These are phyloP conservation scores for Pemphigus obesinymphae DNA, from an alignment of 1,140 invertebrate genomes.

Conservation along the genomic window DNA sequence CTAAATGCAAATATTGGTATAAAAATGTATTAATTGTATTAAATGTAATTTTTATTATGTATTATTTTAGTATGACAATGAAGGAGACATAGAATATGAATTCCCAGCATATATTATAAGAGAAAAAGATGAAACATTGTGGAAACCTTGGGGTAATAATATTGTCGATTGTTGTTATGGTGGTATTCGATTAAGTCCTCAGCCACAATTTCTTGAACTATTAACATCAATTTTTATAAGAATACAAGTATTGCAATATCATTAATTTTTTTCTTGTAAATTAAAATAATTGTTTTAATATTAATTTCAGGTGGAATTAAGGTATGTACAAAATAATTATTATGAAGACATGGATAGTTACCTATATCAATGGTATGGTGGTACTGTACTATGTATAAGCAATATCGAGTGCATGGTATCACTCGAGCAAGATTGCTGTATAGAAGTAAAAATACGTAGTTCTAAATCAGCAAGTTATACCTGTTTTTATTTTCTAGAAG, in stretches of 20 bases:
- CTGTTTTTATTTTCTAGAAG: conserved; percentile 71
- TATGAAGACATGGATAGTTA: conserved; percentile 61
- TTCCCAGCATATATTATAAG: conserved; percentile 75
- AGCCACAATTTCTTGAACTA: conserved; percentile 48
- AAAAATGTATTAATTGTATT: no score
- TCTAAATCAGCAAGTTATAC: conserved; percentile 57
- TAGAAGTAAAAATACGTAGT: conserved; percentile 71
- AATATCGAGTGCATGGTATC: conserved; percentile 69
- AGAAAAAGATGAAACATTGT: conserved; percentile 67
- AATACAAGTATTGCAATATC: conserved; percentile 1
- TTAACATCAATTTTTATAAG: conserved; percentile 27
- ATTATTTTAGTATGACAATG: conserved; percentile 62
- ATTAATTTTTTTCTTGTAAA: background rate
- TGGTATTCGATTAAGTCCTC: conserved; percentile 61
- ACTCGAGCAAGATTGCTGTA: conserved; percentile 60
- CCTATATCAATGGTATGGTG: conserved; percentile 74
- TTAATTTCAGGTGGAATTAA: conserved; percentile 12
- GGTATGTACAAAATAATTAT: conserved; percentile 38
- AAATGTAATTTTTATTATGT: no score
- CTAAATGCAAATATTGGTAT: no score
- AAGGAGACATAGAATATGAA: conserved; percentile 72
- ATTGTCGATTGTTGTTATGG: conserved; percentile 58
- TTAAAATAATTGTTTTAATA: background rate
- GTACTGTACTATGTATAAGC: conserved; percentile 71
- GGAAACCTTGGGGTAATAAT: conserved; percentile 56